These are phyloP conservation scores for Elgaria multicarinata DNA, from an alignment of 2,113 vertebrate genomes.

Conservation along the genomic window DNA sequence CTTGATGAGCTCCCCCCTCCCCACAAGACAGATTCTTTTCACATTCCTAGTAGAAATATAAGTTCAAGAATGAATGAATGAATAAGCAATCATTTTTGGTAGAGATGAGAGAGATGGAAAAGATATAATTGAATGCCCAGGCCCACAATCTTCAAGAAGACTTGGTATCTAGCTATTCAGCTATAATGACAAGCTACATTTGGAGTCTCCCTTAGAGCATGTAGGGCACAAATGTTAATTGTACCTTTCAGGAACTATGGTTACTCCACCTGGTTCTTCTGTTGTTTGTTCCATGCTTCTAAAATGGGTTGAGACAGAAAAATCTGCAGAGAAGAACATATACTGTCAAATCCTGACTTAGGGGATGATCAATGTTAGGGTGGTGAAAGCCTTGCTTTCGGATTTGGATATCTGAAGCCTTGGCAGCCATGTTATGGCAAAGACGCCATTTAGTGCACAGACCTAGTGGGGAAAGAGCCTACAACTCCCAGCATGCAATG, in stretches of 20 bases:
- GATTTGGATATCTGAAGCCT: too few species aligned
- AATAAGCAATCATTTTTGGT: background rate
- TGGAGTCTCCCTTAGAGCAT: background rate
- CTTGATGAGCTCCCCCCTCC: too few species aligned
- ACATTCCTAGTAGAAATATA: background rate
- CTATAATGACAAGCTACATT: background rate
- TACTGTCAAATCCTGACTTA: background rate
- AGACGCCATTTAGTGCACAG: too few species aligned
- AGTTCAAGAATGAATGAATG: background rate
- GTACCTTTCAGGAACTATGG: constrained; percentile 5
- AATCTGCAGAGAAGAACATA: background rate
- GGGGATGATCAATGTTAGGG: too few species aligned
- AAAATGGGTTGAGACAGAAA: background rate
- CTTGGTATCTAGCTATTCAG: background rate
- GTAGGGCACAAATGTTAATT: too few species aligned
- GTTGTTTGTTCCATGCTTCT: background rate
- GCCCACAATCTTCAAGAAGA: background rate
- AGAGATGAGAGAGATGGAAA: background rate
- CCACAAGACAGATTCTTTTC: too few species aligned
- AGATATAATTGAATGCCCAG: too few species aligned
- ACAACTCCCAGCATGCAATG: too few species aligned
- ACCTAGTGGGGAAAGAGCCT: too few species aligned
- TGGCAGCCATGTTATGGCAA: too few species aligned
- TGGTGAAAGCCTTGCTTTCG: too few species aligned
- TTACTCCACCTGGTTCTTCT: background rate